Percentiles rank a stretch among this genome's conserved stretches.
These are phyloP conservation scores for Desmophyllum pertusum DNA, from an alignment of 92 coral and sea anemone genomes.

Conservation along the genomic window DNA sequence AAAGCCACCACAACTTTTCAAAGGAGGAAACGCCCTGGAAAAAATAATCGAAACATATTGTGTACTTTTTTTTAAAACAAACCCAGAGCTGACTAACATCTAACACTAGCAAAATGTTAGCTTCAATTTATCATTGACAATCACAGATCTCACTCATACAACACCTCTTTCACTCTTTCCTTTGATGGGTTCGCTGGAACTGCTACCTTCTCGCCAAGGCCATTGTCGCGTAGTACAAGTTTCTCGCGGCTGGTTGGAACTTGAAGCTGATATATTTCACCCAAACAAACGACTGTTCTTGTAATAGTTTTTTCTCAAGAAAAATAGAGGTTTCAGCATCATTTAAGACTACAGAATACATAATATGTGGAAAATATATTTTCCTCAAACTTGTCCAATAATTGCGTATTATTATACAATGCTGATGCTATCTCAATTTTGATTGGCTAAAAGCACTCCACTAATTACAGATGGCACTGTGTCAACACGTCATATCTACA, in stretches of 20 bases:
- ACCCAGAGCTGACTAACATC: no score
- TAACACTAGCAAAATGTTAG: neutral
- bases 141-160: neutral
- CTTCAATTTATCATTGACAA: neutral
- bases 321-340: neutral
- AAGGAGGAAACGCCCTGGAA: slow-evolving; percentile 55
- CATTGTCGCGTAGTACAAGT: neutral
- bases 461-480: no score
- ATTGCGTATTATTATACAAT: no score
- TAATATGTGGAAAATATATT: no score
- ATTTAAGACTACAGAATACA: no score
- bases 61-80: no score
- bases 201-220: neutral
- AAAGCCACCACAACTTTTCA: slow-evolving; percentile 61
- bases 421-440: no score
- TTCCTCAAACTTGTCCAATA: no score
- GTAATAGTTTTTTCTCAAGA: neutral
- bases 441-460: no score
- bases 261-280: neutral
- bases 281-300: neutral
- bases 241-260: neutral
- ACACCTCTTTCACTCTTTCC: neutral
- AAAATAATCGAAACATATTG: neutral
- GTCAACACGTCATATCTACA: no score
- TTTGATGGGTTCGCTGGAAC: neutral